Conservation (phyloP, 2,888 invertebrate species). For the Drosophila koepferae region DNA sequence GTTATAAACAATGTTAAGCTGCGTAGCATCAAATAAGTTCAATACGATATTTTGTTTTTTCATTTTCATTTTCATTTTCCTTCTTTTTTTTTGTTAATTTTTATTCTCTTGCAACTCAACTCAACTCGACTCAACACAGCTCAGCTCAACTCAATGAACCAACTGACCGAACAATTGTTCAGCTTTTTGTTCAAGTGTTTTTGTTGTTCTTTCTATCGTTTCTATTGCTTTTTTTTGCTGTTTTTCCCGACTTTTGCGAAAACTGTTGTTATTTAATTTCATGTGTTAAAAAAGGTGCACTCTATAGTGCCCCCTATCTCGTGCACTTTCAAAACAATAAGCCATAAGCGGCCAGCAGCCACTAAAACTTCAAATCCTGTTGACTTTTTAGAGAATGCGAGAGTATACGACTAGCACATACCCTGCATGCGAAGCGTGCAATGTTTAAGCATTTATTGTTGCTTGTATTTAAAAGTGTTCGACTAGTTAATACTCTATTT, state of each 20-base stretch:
- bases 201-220: not conserved
- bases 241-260: conserved; percentile 3
- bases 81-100: too few relatives aligned
- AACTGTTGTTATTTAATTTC: conserved; percentile 21
- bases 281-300: conserved; percentile 7
- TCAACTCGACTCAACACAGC: not conserved
- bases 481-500: not conserved
- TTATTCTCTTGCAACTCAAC: not conserved
- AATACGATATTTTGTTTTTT: too few relatives aligned
- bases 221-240: not conserved
- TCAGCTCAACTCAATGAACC: not conserved
- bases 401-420: not conserved
- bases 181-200: conserved; percentile 1
- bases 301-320: too few relatives aligned
- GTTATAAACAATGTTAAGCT: too few relatives aligned
- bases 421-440: too few relatives aligned
- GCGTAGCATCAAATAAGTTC: too few relatives aligned
- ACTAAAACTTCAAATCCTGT: not conserved
- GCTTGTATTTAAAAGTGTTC: not conserved
- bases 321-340: conserved; percentile 34
- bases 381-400: not conserved
- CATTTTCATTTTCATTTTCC: too few relatives aligned
- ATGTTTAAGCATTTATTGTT: not conserved
- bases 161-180: conserved; percentile 18
- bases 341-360: conserved; percentile 27